phyloP scores from a whole-genome alignment of 2,888 invertebrate species.

The Polydrusus tereticollis region DNA sequence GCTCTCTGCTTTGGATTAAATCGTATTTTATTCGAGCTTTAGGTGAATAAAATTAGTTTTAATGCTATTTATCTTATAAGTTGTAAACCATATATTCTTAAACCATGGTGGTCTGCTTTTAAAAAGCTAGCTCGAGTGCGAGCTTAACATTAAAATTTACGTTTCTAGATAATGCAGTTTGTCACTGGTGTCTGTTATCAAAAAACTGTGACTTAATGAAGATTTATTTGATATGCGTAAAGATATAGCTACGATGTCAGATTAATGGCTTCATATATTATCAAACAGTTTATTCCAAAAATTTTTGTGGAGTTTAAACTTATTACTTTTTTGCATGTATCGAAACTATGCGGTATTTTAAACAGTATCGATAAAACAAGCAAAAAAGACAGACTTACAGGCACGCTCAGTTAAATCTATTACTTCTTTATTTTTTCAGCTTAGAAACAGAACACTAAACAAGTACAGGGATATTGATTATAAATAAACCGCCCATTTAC shows the following conservation, averaged over 20 bases:
- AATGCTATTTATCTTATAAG: constrained; percentile 40
- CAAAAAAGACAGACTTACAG: no score
- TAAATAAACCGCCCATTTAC: no score
- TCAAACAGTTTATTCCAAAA: no score
- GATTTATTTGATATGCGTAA: constrained; percentile 25
- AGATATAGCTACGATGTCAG: constrained; percentile 5
- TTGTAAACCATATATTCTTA: constrained; percentile 39
- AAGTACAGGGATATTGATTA: no score
- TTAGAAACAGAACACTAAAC: no score
- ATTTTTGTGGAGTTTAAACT: no score
- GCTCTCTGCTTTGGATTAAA: constrained; percentile 39
- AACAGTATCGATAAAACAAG: no score
- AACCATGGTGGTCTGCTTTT: constrained; percentile 36
- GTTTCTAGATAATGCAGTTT: constrained; percentile 30
- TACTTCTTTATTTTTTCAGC: no score
- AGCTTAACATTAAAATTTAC: constrained; percentile 39
- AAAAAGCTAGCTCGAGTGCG: constrained; percentile 26
- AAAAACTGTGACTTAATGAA: constrained; percentile 31
- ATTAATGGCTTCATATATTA: neutral
- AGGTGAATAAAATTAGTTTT: constrained; percentile 43
- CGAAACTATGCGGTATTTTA: no score
- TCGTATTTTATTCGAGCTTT: constrained; percentile 42
- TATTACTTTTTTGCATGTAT: no score
- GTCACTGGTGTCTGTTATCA: constrained; percentile 21
- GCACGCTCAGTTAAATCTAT: no score